A percentile compares a stretch with the other conserved stretches of the same genome.
Evolutionary conservation across 2,113 vertebrate species (phyloP).

Genomic region (Chinchilla lanigera): DNA sequence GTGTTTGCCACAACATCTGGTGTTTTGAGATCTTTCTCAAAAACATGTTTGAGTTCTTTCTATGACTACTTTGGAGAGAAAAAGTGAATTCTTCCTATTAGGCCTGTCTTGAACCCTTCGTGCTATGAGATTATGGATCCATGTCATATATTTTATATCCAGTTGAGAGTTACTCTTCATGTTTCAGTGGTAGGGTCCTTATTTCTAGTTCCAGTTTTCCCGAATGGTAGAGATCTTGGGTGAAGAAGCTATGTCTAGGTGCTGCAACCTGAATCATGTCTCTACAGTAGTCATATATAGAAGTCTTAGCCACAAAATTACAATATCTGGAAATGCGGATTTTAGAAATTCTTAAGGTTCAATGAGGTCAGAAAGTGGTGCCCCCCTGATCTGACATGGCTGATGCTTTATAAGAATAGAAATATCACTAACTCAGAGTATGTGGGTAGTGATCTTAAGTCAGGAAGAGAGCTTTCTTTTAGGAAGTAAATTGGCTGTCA

Average conservation of each 20-base stretch:
- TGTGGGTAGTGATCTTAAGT: background rate
- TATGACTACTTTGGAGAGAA: background rate
- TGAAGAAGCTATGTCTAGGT: background rate
- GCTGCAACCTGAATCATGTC: background rate
- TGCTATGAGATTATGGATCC: background rate
- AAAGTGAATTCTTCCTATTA: background rate
- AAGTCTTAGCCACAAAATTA: background rate
- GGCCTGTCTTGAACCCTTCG: background rate
- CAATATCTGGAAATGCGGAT: background rate
- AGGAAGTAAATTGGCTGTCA: background rate
- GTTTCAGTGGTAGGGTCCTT: background rate
- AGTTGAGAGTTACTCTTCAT: background rate
- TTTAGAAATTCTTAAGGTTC: background rate
- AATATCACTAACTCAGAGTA: background rate
- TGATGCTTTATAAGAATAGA: background rate
- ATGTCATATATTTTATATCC: background rate
- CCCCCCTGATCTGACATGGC: background rate
- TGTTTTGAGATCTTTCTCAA: background rate
- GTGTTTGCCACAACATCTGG: background rate
- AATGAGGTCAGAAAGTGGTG: background rate
- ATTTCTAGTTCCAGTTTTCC: background rate
- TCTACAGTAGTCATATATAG: background rate
- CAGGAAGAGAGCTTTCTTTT: background rate
- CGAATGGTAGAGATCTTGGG: background rate
- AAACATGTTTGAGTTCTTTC: background rate